Evolutionary conservation across 2,888 invertebrate genomes (phyloP).

Genomic region (Blera fallax): DNA sequence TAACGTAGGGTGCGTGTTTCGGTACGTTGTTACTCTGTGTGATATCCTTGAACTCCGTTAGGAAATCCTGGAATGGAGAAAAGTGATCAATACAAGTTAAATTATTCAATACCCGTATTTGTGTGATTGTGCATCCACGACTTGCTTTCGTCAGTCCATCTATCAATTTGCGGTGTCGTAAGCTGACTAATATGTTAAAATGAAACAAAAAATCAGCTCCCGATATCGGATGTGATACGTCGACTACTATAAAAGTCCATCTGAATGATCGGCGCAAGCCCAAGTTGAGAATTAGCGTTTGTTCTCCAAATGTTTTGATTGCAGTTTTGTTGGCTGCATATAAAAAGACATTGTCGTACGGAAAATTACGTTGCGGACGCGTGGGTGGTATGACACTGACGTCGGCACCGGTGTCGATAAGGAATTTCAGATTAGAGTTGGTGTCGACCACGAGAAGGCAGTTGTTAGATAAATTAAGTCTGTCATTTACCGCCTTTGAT

Average conservation of each 20-base stretch:
- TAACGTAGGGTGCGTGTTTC: not conserved
- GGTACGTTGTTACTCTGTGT: not conserved
- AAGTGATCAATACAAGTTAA: slow-evolving; percentile 9
- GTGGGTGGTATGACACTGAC: too few species aligned
- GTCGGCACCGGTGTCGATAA: too few species aligned
- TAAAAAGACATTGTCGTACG: too few species aligned
- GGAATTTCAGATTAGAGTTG: too few species aligned
- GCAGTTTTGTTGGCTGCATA: too few species aligned
- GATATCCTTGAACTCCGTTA: slow-evolving; percentile 27
- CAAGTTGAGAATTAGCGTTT: too few species aligned
- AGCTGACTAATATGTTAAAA: slow-evolving; percentile 19
- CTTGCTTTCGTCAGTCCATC: not conserved
- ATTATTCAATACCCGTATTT: not conserved
- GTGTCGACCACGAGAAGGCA: too few species aligned
- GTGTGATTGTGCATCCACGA: not conserved
- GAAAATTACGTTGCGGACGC: too few species aligned
- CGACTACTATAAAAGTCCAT: slow-evolving; percentile 47
- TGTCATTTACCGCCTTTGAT: too few species aligned
- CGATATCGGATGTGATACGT: slow-evolving; percentile 53
- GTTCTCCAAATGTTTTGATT: too few species aligned
- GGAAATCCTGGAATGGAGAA: slow-evolving; percentile 27
- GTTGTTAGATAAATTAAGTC: too few species aligned
- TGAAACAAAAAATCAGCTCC: slow-evolving; percentile 52
- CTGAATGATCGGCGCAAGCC: too few species aligned
- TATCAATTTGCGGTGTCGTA: not conserved